Evolutionary conservation across 2,888 invertebrate genomes (phyloP).

Genomic region (Temnothorax ravouxi): DNA sequence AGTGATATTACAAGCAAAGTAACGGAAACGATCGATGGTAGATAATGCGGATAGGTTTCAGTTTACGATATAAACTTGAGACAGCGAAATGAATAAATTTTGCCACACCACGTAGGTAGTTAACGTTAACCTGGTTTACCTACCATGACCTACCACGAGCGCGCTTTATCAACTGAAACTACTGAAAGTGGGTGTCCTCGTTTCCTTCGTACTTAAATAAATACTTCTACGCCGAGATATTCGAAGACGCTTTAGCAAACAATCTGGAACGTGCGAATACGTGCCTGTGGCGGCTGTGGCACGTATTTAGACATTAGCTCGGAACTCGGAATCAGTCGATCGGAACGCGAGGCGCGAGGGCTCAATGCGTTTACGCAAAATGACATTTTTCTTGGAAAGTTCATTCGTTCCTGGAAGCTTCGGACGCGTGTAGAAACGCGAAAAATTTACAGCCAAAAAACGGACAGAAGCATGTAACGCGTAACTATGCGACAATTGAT

Average conservation of each 20-base stretch:
- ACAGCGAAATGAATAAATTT: neutral
- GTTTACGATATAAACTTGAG: neutral
- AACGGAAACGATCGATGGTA: neutral
- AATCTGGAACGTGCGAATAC: neutral
- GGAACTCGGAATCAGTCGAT: neutral
- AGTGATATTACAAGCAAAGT: neutral
- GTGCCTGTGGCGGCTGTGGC: neutral
- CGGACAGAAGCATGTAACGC: neutral
- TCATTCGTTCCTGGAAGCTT: neutral
- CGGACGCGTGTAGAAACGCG: neutral
- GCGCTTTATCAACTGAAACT: neutral
- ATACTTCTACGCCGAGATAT: neutral
- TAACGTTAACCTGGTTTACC: neutral
- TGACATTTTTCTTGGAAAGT: neutral
- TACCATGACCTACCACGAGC: neutral
- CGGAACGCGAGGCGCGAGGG: neutral
- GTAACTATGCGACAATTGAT: neutral
- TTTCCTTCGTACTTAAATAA: neutral
- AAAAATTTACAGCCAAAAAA: constrained; percentile 23
- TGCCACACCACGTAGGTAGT: neutral
- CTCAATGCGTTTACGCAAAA: neutral
- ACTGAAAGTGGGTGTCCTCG: neutral
- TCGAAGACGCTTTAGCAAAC: neutral
- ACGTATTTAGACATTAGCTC: neutral
- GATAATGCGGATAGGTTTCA: neutral